Evolutionary conservation across 2,797 vertebrate species (phyloP).

Genomic region (Myoxocephalus aenaeus): DNA sequence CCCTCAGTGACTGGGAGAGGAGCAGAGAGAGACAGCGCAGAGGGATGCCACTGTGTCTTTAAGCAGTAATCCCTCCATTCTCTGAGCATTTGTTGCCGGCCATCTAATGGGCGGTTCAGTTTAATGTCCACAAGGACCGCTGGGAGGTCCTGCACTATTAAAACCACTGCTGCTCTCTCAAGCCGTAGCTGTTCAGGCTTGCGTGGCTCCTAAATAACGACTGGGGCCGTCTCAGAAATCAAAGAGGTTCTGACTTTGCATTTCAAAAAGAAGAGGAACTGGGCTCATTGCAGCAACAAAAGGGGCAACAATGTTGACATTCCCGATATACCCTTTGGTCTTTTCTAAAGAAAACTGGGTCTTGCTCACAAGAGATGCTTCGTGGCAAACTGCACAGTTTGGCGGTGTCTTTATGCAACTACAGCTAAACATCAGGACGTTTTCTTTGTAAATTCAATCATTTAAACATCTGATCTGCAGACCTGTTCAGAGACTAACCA

Average conservation of each 20-base stretch:
- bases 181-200: conserved; percentile 52
- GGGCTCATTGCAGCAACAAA: conserved; percentile 73
- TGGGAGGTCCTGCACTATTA: conserved; percentile 81
- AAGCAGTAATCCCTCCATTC: conserved; percentile 82
- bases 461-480: conserved; percentile 16
- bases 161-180: conserved; percentile 61
- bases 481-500: conserved; percentile 2
- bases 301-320: conserved; percentile 73
- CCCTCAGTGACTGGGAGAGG: conserved; percentile 36
- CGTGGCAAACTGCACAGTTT: conserved; percentile 30
- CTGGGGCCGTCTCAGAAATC: conserved; percentile 60
- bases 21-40: conserved; percentile 28
- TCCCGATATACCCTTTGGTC: conserved; percentile 70
- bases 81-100: conserved; percentile 80
- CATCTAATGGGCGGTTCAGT: conserved; percentile 81
- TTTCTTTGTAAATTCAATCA: background rate
- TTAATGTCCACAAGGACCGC: conserved; percentile 81
- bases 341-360: conserved; percentile 59
- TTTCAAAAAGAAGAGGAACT: conserved; percentile 75
- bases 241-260: conserved; percentile 73
- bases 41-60: conserved; percentile 81
- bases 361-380: conserved; percentile 45
- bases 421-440: background rate
- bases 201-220: conserved; percentile 54
- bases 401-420: background rate